Conservation (phyloP, 1,140 invertebrate genomes). For the Pollicipes pollicipes region DNA sequence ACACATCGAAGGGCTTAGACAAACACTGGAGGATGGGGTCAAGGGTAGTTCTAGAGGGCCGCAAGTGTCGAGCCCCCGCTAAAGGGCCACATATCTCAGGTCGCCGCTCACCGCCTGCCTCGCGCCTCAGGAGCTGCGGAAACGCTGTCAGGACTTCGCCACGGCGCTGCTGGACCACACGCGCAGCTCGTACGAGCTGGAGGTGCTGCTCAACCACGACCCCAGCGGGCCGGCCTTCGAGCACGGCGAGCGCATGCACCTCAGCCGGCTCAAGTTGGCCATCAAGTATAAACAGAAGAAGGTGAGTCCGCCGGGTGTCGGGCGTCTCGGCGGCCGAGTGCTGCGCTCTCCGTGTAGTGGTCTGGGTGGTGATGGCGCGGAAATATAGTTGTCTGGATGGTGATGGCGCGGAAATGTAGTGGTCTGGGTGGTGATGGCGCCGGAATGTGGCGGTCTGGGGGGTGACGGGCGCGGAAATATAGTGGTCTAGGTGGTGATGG, state of each 20-base stretch:
- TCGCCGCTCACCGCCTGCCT: no score
- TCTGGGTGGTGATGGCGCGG: background rate
- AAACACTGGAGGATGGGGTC: no score
- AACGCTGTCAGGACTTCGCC: constrained; percentile 92
- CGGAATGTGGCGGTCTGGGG: no score
- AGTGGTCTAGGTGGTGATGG: no score
- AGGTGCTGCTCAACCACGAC: constrained; percentile 83
- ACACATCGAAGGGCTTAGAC: no score
- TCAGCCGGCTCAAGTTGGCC: constrained; percentile 86
- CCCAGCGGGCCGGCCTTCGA: constrained; percentile 71
- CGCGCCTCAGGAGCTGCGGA: constrained; percentile 64
- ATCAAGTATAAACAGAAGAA: constrained; percentile 96
- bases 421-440: no score
- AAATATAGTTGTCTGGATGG: background rate
- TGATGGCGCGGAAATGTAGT: no score
- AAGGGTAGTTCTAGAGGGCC: no score
- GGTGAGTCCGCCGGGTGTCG: constrained; percentile 42
- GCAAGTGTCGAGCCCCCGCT: no score
- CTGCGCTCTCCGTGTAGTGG: background rate
- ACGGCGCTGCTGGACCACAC: constrained; percentile 91
- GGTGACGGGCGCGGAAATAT: no score
- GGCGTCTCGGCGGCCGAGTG: background rate
- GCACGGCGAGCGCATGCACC: constrained; percentile 80
- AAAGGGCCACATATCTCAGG: no score
- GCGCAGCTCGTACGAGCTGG: constrained; percentile 82